Conservation (phyloP, 2,797 vertebrate genomes). For the Epinephelus coioides region DNA sequence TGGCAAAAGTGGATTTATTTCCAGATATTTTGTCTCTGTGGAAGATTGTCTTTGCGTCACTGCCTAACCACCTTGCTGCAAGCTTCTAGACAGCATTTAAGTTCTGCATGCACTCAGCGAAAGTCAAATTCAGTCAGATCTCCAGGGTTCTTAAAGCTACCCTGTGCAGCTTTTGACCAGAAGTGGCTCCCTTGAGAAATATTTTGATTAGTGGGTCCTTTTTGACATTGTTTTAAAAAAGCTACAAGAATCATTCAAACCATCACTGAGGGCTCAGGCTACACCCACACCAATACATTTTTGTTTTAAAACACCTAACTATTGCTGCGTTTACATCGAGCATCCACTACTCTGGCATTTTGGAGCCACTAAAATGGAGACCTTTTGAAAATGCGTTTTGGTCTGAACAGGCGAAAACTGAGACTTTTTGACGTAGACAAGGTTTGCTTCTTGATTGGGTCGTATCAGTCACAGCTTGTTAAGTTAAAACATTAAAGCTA, state of each 20-base stretch:
- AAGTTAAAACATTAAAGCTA: too few species aligned
- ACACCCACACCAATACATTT: too few species aligned
- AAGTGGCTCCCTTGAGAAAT: not conserved
- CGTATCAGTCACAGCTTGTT: too few species aligned
- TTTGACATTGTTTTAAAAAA: conserved; percentile 1
- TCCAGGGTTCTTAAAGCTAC: not conserved
- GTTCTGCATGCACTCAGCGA: not conserved
- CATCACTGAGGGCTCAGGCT: not conserved
- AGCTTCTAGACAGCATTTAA: not conserved
- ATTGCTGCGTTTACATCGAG: too few species aligned
- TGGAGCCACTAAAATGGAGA: too few species aligned
- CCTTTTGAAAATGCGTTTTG: too few species aligned
- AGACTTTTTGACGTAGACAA: too few species aligned
- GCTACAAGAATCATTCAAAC: not conserved
- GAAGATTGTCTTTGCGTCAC: conserved; percentile 1
- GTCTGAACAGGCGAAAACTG: too few species aligned
- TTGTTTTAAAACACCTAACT: too few species aligned
- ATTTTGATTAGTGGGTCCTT: not conserved
- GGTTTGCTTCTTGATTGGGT: too few species aligned
- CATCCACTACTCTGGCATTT: too few species aligned
- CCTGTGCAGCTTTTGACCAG: not conserved
- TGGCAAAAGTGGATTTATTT: conserved; percentile 11
- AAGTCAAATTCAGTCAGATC: not conserved
- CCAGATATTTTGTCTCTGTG: conserved; percentile 10
- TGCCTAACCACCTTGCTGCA: not conserved